Conservation (phyloP, 2,888 invertebrate genomes). For the Eupithecia subfuscata region DNA sequence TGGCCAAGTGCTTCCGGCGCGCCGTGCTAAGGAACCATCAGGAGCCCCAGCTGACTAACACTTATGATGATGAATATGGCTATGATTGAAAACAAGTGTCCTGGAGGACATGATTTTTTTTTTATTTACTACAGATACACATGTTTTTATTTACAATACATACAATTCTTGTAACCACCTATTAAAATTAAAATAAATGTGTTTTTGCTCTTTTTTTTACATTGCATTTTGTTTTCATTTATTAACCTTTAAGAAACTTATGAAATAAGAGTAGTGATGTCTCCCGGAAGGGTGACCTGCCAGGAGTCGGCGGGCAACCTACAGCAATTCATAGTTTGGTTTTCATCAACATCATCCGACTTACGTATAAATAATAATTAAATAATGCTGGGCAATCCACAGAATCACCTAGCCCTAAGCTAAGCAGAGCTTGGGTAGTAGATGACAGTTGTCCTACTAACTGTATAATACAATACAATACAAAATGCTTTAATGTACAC, state of each 20-base stretch:
- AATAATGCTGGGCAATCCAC: no score
- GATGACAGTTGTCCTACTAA: no score
- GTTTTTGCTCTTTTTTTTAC: no score
- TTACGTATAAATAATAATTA: background rate
- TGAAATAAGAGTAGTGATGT: background rate
- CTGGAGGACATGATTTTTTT: background rate
- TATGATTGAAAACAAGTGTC: background rate
- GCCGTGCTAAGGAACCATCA: constrained; percentile 39
- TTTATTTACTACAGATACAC: background rate
- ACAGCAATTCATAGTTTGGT: background rate
- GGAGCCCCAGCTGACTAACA: constrained; percentile 28
- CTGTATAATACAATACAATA: no score
- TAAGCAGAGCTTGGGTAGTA: no score
- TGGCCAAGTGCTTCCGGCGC: constrained; percentile 53
- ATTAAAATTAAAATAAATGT: no score
- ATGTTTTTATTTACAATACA: no score
- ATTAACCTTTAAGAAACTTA: background rate
- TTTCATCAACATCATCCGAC: background rate
- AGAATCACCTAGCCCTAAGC: no score
- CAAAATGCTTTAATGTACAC: no score
- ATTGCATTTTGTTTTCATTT: background rate
- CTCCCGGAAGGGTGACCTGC: background rate
- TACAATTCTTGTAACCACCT: no score
- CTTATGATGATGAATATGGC: background rate
- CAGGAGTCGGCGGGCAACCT: background rate